A percentile compares a stretch with the other conserved stretches of the same genome.
phyloP scores from a whole-genome alignment of 2,888 invertebrate genomes.

The Dendrolimus pini region DNA sequence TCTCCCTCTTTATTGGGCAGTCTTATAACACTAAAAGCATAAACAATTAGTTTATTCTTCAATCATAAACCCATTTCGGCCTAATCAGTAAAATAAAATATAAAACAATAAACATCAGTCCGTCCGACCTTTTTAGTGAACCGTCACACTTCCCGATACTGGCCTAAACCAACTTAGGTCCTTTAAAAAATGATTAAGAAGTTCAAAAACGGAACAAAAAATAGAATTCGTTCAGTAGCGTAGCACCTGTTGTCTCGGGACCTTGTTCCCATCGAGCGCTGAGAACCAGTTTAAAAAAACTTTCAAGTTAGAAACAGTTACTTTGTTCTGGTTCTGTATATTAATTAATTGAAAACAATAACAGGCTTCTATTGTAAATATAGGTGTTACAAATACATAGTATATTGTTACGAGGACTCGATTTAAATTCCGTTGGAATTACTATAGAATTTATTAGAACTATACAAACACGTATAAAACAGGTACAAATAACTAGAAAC shows the following conservation, averaged over 20 bases:
- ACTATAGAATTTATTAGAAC: too few relatives aligned
- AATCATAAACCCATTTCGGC: neutral
- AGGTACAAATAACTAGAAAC: too few relatives aligned
- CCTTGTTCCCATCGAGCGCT: constrained; percentile 48
- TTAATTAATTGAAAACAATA: neutral
- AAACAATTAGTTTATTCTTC: too few relatives aligned
- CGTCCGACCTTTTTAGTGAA: neutral
- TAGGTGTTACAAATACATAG: too few relatives aligned
- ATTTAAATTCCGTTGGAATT: too few relatives aligned
- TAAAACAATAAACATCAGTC: neutral
- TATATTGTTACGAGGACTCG: too few relatives aligned
- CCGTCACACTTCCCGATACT: neutral
- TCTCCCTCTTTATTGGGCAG: too few relatives aligned
- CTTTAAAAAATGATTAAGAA: neutral
- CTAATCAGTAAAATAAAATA: neutral
- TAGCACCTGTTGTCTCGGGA: constrained; percentile 60
- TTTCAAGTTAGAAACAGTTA: neutral
- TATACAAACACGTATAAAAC: too few relatives aligned
- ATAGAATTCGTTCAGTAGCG: constrained; percentile 41
- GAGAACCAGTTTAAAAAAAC: neutral
- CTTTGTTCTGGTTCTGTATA: neutral
- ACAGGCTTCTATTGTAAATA: too few relatives aligned
- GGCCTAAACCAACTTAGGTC: neutral
- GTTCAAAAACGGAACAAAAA: constrained; percentile 7
- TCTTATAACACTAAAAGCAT: too few relatives aligned